Conservation (phyloP, 2,113 vertebrate species). For the Symphodus melops region DNA sequence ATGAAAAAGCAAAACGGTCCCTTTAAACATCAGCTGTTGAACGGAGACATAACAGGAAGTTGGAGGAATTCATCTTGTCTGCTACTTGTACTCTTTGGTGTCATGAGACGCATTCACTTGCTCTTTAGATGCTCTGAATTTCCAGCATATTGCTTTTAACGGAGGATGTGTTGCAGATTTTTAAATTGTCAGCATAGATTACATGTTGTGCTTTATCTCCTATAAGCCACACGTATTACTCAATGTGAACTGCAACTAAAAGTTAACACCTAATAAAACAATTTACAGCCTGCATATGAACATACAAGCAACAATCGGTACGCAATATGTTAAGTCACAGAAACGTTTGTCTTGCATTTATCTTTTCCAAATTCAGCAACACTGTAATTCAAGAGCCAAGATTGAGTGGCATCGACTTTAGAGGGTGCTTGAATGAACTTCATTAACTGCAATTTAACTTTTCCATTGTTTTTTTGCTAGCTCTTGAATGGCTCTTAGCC, state of each 20-base stretch:
- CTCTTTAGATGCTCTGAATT: background rate
- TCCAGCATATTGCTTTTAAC: too few relatives aligned
- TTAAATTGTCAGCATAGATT: background rate
- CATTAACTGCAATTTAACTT: background rate
- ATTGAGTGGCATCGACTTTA: background rate
- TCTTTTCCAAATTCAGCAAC: too few relatives aligned
- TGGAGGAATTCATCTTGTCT: background rate
- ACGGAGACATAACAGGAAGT: background rate
- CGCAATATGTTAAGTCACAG: too few relatives aligned
- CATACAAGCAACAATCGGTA: too few relatives aligned
- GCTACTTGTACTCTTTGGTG: background rate
- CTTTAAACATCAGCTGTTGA: constrained; percentile 27
- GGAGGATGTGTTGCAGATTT: background rate
- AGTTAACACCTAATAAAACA: too few relatives aligned
- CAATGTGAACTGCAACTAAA: too few relatives aligned
- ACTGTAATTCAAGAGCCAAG: too few relatives aligned
- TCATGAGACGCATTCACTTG: background rate
- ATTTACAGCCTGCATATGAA: too few relatives aligned
- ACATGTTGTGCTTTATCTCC: too few relatives aligned
- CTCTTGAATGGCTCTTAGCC: background rate
- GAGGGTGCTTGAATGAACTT: background rate
- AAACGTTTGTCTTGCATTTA: too few relatives aligned
- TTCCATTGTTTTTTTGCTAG: background rate
- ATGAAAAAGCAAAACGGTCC: background rate
- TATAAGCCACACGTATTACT: too few relatives aligned